Percentiles rank a stretch among this genome's conserved stretches.
These are phyloP conservation scores for Nasua narica DNA, from an alignment of 2,797 vertebrate genomes.

Conservation along the genomic window DNA sequence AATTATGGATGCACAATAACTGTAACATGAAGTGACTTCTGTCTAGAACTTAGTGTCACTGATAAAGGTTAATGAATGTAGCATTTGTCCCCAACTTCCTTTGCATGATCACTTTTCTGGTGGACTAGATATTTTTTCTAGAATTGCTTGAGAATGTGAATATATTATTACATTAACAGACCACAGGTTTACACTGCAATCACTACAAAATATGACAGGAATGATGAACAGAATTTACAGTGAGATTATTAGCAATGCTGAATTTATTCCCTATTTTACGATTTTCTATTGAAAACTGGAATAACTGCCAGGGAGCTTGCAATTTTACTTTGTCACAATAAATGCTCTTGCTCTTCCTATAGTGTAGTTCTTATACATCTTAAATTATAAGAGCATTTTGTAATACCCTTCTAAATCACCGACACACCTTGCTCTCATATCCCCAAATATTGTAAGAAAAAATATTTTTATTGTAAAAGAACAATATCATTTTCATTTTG, in stretches of 20 bases:
- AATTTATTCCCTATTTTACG: conserved; percentile 22
- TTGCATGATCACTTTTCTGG: not conserved
- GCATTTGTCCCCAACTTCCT: not conserved
- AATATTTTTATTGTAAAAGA: not conserved
- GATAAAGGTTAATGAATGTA: conserved; percentile 28
- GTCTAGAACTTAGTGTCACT: not conserved
- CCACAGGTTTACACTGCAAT: conserved; percentile 5
- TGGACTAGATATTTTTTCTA: not conserved
- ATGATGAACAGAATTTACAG: conserved; percentile 23
- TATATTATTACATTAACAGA: conserved; percentile 31
- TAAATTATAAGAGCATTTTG: conserved; percentile 36
- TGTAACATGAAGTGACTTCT: not conserved
- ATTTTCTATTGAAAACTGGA: conserved; percentile 31
- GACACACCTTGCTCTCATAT: not conserved
- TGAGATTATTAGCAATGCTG: not conserved
- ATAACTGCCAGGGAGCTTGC: not conserved
- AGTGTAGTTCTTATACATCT: not conserved
- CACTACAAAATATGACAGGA: conserved; percentile 42
- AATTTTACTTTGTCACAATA: conserved; percentile 25
- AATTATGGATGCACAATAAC: not conserved
- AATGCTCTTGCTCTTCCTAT: not conserved
- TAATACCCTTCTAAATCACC: conserved; percentile 16
- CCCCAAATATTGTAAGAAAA: not conserved
- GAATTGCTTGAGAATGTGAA: not conserved
- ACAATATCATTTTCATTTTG: not conserved